Percentiles rank a stretch among this genome's conserved stretches.
These are phyloP conservation scores for Podarcis lilfordi DNA, from an alignment of 2,797 vertebrate genomes.

Conservation along the genomic window DNA sequence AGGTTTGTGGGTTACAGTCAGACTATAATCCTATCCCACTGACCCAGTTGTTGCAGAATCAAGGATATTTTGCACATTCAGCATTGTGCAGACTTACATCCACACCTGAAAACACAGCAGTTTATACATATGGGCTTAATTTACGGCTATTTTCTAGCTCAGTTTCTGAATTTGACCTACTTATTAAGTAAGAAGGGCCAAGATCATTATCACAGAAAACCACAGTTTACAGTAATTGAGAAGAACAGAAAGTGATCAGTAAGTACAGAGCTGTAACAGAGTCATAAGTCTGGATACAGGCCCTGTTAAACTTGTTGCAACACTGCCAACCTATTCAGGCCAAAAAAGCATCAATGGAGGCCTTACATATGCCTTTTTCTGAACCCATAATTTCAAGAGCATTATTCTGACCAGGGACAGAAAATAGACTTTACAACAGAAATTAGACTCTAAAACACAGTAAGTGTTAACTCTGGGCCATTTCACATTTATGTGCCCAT, in stretches of 20 bases:
- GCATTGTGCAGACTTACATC: constrained; percentile 22
- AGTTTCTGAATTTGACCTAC: constrained; percentile 53
- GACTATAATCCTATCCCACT: constrained; percentile 24
- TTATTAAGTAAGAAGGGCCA: constrained; percentile 46
- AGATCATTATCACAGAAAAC: constrained; percentile 65
- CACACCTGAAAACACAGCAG: constrained; percentile 44
- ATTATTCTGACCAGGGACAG: constrained; percentile 47
- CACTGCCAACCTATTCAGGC: constrained; percentile 41
- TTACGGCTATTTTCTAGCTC: constrained; percentile 52
- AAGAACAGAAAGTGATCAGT: constrained; percentile 41
- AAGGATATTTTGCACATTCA: not conserved
- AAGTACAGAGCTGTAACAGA: constrained; percentile 39
- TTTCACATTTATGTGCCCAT: not conserved
- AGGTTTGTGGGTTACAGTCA: constrained; percentile 25
- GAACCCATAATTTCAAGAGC: constrained; percentile 59
- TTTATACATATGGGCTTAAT: constrained; percentile 58
- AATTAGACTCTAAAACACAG: constrained; percentile 34
- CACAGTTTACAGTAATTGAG: constrained; percentile 57
- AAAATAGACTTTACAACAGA: constrained; percentile 46
- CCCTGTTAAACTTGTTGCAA: constrained; percentile 43
- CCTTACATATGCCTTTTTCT: constrained; percentile 39
- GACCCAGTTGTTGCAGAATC: not conserved
- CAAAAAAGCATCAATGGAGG: constrained; percentile 65
- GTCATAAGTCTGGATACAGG: constrained; percentile 40
- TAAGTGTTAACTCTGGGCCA: not conserved